These are phyloP conservation scores for Dinocampus coccinellae DNA, from an alignment of 2,888 invertebrate species.

Conservation along the genomic window DNA sequence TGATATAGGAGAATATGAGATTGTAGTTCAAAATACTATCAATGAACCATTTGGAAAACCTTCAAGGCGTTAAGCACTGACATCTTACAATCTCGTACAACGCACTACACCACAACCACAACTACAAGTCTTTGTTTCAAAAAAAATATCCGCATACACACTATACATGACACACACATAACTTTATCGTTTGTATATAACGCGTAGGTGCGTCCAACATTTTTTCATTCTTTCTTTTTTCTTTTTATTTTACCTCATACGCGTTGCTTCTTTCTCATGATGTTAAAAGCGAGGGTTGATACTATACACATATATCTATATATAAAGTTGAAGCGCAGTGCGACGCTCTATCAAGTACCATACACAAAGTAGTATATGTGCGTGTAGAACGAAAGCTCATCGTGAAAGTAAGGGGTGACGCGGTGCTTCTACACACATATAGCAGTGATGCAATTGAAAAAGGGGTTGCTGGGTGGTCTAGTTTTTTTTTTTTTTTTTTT, in stretches of 20 bases:
- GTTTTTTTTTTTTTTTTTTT: constrained; percentile 55
- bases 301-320: background rate
- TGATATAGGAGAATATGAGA: background rate
- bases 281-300: constrained; percentile 29
- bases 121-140: no score
- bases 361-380: constrained; percentile 40
- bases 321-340: constrained; percentile 50
- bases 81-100: constrained; percentile 9
- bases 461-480: constrained; percentile 66
- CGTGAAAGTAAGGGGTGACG: constrained; percentile 27
- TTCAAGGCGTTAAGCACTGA: constrained; percentile 6
- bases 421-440: constrained; percentile 27
- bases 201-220: constrained; percentile 18
- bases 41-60: background rate
- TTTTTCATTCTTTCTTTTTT: constrained; percentile 7
- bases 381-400: constrained; percentile 42
- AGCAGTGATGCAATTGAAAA: constrained; percentile 45
- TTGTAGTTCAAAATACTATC: background rate
- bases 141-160: no score
- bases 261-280: constrained; percentile 19
- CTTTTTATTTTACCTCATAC: no score
- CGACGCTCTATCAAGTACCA: constrained; percentile 55
- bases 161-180: no score
- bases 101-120: background rate
- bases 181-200: constrained; percentile 3